Percentiles rank a stretch among this genome's conserved stretches.
Evolutionary conservation across 2,888 invertebrate species (phyloP).

Genomic region (Tinea semifulvella): DNA sequence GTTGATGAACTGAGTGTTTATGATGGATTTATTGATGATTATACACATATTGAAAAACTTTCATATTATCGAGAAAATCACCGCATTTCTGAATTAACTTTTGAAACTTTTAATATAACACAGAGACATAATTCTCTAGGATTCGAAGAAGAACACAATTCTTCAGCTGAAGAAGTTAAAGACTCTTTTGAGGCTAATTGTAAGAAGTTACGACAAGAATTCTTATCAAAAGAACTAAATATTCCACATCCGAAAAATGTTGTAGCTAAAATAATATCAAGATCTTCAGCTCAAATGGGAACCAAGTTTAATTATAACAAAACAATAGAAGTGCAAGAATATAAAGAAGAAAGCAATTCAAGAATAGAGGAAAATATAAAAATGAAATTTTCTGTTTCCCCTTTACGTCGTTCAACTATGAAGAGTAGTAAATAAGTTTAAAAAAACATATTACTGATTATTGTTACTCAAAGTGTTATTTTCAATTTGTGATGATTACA

Average conservation of each 20-base stretch:
- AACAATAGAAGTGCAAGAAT: background rate
- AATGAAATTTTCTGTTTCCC: background rate
- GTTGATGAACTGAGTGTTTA: background rate
- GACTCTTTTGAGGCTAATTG: background rate
- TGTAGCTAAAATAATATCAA: constrained; percentile 34
- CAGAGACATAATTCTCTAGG: background rate
- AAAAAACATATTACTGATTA: too few species aligned
- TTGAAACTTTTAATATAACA: background rate
- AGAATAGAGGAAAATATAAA: background rate
- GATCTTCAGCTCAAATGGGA: constrained; percentile 30
- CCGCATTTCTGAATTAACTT: background rate
- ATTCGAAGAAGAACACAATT: background rate
- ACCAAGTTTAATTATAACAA: background rate
- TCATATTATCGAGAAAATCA: constrained; percentile 6
- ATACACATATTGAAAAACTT: constrained; percentile 1
- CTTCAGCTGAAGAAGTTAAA: background rate
- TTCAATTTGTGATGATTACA: too few species aligned
- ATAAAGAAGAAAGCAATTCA: background rate
- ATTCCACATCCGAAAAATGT: constrained; percentile 35
- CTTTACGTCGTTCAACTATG: background rate
- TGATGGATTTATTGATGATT: constrained; percentile 4
- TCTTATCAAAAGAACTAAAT: constrained; percentile 36
- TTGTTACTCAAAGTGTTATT: too few species aligned
- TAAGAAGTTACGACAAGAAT: constrained; percentile 28
- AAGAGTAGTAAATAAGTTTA: background rate